phyloP scores from a whole-genome alignment of 2,888 invertebrate species.

The Zele albiditarsus region DNA sequence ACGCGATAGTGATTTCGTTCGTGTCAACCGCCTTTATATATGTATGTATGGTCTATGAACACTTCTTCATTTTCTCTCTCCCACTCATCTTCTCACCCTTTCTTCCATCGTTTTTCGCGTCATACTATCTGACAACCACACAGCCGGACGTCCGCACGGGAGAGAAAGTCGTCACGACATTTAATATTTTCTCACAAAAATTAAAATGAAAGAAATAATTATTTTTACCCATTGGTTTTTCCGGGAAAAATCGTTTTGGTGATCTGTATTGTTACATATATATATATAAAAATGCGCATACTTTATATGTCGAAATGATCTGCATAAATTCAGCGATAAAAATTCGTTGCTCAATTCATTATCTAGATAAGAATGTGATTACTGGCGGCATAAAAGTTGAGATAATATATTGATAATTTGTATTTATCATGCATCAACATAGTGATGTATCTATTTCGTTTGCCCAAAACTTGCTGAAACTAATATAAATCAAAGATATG shows the following conservation, averaged over 20 bases:
- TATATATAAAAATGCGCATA: too few species aligned
- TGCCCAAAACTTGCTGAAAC: not conserved
- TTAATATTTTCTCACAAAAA: constrained; percentile 20
- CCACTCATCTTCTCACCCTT: not conserved
- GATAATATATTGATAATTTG: not conserved
- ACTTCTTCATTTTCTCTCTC: constrained; percentile 21
- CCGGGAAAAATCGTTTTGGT: too few species aligned
- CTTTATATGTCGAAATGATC: too few species aligned
- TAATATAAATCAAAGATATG: not conserved
- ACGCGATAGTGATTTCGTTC: constrained; percentile 48
- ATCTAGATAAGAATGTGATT: too few species aligned
- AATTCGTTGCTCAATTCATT: too few species aligned
- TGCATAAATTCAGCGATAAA: too few species aligned
- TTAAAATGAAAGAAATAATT: not conserved
- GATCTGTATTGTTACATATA: too few species aligned
- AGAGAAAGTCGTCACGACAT: constrained; percentile 26
- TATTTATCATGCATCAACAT: not conserved
- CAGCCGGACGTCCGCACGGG: constrained; percentile 20
- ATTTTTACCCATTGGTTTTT: not conserved
- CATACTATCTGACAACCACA: constrained; percentile 32
- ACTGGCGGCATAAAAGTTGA: too few species aligned
- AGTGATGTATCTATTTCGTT: not conserved
- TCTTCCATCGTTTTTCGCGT: not conserved
- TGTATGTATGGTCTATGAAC: constrained; percentile 16
- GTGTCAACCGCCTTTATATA: constrained; percentile 22